Evolutionary conservation across 2,888 invertebrate genomes (phyloP), one percentile per base, ranked within the genome.

Genomic region (Lycaena phlaeas): DNA sequence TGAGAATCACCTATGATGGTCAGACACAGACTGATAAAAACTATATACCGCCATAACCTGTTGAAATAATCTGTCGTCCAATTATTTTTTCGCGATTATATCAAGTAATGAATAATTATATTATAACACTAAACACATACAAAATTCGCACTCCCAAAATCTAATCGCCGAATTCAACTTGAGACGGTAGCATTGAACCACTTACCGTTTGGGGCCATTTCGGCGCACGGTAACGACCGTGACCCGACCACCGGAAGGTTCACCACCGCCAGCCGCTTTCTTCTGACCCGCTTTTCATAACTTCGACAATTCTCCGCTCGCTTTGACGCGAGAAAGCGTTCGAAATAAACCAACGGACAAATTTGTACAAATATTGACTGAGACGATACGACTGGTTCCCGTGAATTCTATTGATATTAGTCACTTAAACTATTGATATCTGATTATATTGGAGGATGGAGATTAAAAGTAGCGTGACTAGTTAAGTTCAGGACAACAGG

Each of bases 221-320:
- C 37, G 22, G 45, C 27, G 42, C 42, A 40, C 58, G 62, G 63
- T 68, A 68, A 68, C 67, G 77, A 61, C 78, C 79, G 70, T 81
- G 81, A 81, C 82, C 82, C 74, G 70, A 71, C 61, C 75, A 63
- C 66, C 67, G 64, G 74, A 74, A 79, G 77, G 76, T 75, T 69
- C 69, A 64, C 61, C 63, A 62, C 67, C 68, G 68, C 67, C 74
- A 59, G 64, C 69, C 67, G 77, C 81, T 84, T 81, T 84, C 82
- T 76, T 79, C 66, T 84, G 82, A 81, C 82, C 82, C 75, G 72
- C 79, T 84, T 82, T 81, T 79, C 75, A 68, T 70, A 76, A 82
- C 81, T 75, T 67, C 66, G 70, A 62, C 70, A 68, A 54, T 63
- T 62, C 59, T 55, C 59, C 61, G 64, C 52, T 65, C 66, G 69